Evolutionary conservation across 2,888 invertebrate species (phyloP).

Genomic region (Philaethria dido): DNA sequence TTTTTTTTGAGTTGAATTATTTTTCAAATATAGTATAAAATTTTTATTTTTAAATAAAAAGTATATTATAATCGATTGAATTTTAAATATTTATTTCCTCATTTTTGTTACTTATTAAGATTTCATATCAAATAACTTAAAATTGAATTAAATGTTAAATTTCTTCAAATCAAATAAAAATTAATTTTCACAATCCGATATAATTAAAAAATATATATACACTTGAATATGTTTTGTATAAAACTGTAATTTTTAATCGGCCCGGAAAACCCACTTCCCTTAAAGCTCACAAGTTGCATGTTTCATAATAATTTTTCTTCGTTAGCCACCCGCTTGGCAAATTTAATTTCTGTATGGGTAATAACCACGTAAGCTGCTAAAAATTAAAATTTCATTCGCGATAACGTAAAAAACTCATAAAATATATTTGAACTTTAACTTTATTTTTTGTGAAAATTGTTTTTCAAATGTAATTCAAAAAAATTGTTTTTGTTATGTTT

Average conservation of each 20-base stretch:
- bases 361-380: slow-evolving; percentile 44
- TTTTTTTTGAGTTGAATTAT: not conserved
- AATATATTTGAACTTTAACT: not conserved
- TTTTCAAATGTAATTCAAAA: too few relatives aligned
- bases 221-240: slow-evolving; percentile 16
- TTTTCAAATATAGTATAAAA: too few relatives aligned
- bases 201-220: not conserved
- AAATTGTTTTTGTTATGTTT: too few relatives aligned
- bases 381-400: slow-evolving; percentile 37
- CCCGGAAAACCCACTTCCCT: slow-evolving; percentile 42
- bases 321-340: slow-evolving; percentile 62
- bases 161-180: too few relatives aligned
- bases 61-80: too few relatives aligned
- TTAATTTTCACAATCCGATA: too few relatives aligned
- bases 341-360: slow-evolving; percentile 65
- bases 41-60: too few relatives aligned
- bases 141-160: too few relatives aligned
- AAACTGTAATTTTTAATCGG: slow-evolving; percentile 37
- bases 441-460: slow-evolving; percentile 2
- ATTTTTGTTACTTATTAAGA: too few relatives aligned
- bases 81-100: too few relatives aligned
- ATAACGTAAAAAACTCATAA: slow-evolving; percentile 19
- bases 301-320: slow-evolving; percentile 62
- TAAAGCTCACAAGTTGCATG: slow-evolving; percentile 55
- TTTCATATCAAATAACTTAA: too few relatives aligned